phyloP scores from a whole-genome alignment of 1,140 invertebrate species.

The Achatina immaculata region DNA sequence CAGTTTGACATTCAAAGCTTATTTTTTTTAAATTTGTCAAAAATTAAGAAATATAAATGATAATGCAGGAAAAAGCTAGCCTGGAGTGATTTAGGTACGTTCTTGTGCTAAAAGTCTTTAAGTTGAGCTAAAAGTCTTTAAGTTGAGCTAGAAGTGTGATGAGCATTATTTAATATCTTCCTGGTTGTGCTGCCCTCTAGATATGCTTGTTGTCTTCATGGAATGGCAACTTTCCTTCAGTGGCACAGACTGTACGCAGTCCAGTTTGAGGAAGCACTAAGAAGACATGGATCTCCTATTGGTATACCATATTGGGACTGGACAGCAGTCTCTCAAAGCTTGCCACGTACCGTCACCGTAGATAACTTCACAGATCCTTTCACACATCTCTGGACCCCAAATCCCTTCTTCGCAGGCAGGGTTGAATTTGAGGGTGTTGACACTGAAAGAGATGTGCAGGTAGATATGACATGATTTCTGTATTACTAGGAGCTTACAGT shows the following conservation, averaged over 20 bases:
- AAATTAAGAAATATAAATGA: too few species aligned
- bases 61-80: too few species aligned
- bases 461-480: slow-evolving; percentile 14
- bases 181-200: too few species aligned
- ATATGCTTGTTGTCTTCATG: slow-evolving; percentile 48
- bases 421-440: slow-evolving; percentile 23
- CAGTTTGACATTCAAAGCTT: too few species aligned
- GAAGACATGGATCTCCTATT: slow-evolving; percentile 42
- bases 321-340: background rate
- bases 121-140: too few species aligned
- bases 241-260: slow-evolving; percentile 51
- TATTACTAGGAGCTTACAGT: too few species aligned
- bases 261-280: slow-evolving; percentile 50
- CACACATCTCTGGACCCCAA: background rate
- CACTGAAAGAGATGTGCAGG: slow-evolving; percentile 18
- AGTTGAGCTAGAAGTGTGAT: too few species aligned
- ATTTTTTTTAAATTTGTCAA: too few species aligned
- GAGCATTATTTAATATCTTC: too few species aligned
- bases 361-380: slow-evolving; percentile 22
- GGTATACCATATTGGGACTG: slow-evolving; percentile 52
- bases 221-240: slow-evolving; percentile 48
- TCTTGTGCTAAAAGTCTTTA: too few species aligned
- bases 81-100: too few species aligned
- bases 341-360: slow-evolving; percentile 37
- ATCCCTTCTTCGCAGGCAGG: slow-evolving; percentile 34